Percentiles rank a stretch among this genome's conserved stretches.
phyloP scores from a whole-genome alignment of 2,113 vertebrate genomes.

The Terrapene triunguis region DNA sequence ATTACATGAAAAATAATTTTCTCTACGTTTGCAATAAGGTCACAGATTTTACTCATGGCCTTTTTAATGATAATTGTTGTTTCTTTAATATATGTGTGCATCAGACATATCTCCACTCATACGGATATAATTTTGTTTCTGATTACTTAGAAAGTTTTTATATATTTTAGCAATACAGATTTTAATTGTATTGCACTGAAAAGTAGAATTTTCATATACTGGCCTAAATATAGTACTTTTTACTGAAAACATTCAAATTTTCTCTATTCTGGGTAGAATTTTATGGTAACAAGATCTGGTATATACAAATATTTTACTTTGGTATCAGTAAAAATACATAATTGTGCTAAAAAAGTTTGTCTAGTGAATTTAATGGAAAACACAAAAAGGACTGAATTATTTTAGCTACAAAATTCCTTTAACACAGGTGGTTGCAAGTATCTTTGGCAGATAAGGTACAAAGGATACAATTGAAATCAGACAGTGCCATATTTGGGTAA shows the following conservation, averaged over 20 bases:
- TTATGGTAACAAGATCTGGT: neutral
- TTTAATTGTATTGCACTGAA: neutral
- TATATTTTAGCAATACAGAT: neutral
- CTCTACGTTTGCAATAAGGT: neutral
- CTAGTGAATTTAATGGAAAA: conserved; percentile 27
- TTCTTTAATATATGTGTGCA: neutral
- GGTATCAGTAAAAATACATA: conserved; percentile 13
- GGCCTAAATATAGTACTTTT: neutral
- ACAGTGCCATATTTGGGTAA: conserved; percentile 36
- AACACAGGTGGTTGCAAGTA: conserved; percentile 71
- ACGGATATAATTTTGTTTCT: neutral
- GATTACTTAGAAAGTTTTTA: conserved; percentile 17
- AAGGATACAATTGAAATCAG: conserved; percentile 56
- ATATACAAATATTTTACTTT: conserved; percentile 16
- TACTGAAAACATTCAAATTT: conserved; percentile 14
- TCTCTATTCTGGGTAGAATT: conserved; percentile 19
- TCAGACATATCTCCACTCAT: neutral
- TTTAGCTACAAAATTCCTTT: conserved; percentile 37
- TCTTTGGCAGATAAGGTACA: conserved; percentile 33
- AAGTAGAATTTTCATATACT: conserved; percentile 12
- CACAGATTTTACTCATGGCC: neutral
- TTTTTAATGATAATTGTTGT: neutral
- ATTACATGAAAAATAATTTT: neutral
- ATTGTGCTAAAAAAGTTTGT: neutral
- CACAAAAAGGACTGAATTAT: neutral